A percentile compares a stretch with the other conserved stretches of the same genome.
These are phyloP conservation scores for Myotis planiceps DNA, from an alignment of 2,797 vertebrate genomes.

Conservation along the genomic window DNA sequence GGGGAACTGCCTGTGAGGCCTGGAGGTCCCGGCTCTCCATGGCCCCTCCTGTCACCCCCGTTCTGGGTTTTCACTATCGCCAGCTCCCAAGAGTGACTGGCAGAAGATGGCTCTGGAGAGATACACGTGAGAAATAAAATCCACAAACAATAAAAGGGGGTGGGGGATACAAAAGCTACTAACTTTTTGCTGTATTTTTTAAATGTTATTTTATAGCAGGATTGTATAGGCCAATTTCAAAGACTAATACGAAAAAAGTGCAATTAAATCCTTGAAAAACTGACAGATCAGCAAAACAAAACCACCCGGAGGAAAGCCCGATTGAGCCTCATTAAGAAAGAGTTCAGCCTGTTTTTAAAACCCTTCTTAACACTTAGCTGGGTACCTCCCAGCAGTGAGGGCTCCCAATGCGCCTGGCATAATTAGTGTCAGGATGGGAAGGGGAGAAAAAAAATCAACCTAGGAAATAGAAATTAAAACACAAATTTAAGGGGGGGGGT, in stretches of 20 bases:
- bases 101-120: conserved; percentile 61
- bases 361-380: conserved; percentile 88
- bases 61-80: not conserved
- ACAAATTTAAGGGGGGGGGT: conserved; percentile 73
- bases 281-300: conserved; percentile 90
- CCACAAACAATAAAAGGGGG: not conserved
- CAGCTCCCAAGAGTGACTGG: conserved; percentile 35
- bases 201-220: conserved; percentile 81
- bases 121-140: conserved; percentile 51
- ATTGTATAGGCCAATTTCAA: conserved; percentile 85
- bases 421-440: conserved; percentile 87
- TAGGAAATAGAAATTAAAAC: conserved; percentile 84
- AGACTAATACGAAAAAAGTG: conserved; percentile 87
- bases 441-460: conserved; percentile 79
- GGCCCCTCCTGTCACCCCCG: not conserved
- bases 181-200: conserved; percentile 69
- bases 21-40: not conserved
- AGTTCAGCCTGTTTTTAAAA: conserved; percentile 89
- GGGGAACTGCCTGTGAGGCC: not conserved
- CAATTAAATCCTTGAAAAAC: conserved; percentile 88
- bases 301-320: conserved; percentile 87
- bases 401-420: conserved; percentile 83
- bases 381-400: conserved; percentile 85
- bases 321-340: conserved; percentile 87
- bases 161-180: conserved; percentile 65